Evolutionary conservation across 2,797 vertebrate species (phyloP), one percentile per base, ranked within the genome.

Genomic region (Geotrypetes seraphini): DNA sequence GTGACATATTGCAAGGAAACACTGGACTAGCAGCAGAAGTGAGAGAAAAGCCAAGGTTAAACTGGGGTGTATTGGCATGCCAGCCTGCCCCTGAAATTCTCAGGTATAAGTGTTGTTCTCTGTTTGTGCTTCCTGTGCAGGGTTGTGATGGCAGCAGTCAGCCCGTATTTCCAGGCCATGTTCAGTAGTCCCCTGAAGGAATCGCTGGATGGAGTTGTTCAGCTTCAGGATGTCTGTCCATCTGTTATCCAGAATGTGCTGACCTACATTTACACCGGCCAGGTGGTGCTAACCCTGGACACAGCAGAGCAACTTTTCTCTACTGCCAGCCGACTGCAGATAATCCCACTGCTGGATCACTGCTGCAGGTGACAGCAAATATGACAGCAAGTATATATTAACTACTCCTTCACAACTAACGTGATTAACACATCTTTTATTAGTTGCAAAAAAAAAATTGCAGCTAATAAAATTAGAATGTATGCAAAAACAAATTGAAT

Each of bases 151-250:
- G 84, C 86, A 1, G 83, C 87, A 0, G 76, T 87, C 39, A 90
- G 86, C 24, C 85, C 85, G 0, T 90, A 88, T 44, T 90, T 90
- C 35, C 72, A 79, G 11, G 85, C 84, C 32, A 85, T 88, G 84
- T 90, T 90, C 52, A 87, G 83, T 41, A 86, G 79, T 47, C 78
- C 80, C 1, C 65, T 87, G 53, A 83, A 84, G 4, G 85, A 88
- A 66, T 85, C 83, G 8, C 75, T 81, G 19, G 78, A 83, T 13
- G 77, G 81, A 0, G 84, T 88, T 53, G 87, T 90, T 45, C 66
- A 79, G 7, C 47, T 90, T 46, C 75, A 84, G 51, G 87, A 88
- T 22, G 83, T 88, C 34, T 80, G 84, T 1, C 81, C 84, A 2
- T 69, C 66, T 3, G 62, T 86, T 36, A 78, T 90, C 74, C 79